Evolutionary conservation across 2,113 vertebrate species (phyloP), one percentile per base, ranked within the genome.

Genomic region (Vidua chalybeata): DNA sequence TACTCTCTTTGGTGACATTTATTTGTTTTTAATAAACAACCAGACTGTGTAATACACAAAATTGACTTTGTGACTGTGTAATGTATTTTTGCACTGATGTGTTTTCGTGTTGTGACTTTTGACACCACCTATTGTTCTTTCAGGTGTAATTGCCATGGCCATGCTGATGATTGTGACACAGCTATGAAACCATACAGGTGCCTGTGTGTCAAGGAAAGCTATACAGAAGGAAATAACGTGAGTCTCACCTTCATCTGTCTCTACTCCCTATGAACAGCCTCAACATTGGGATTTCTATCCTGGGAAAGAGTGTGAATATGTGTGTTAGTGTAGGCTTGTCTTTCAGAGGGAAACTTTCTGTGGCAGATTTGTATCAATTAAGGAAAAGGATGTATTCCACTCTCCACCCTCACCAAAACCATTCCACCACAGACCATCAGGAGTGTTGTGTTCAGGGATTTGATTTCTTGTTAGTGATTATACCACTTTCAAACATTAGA

Each of bases 81-180:
- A 58, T 11, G 11, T 91, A 20, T 59, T 75, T 74, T 59, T 80
- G 46, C 33, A 63, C 23, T 68, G 49, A 61, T 22, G 12, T 68
- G 17, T 79, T 83, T 74, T 73, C 20, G 17, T 31, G 4, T 78
- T 82, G 68, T 49, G 68, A 45, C 43, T 59, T 77, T 79, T 73
- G 84, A 75, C 17, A 21, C 35, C 82, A 18, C n/a, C 19, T 61
- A 1, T 62, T 93, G 12, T 97, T 87, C 4, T 91, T 93, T 68
- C 96, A 99, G 99, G 91, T 99, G 99, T 89, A 98, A 99, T 93
- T 99, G 99, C 97, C 96, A 98, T 5, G 98, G 99, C 75, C 99
- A 99, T 28, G 98, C 99, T 23, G 96, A 98, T 92, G 87, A 83
- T 39, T 99, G 99, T 33, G 98, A 99, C 52, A 97, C 97, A 37